Conservation (phyloP, 1,140 invertebrate species). For the Pseudomyrmex gracilis region DNA sequence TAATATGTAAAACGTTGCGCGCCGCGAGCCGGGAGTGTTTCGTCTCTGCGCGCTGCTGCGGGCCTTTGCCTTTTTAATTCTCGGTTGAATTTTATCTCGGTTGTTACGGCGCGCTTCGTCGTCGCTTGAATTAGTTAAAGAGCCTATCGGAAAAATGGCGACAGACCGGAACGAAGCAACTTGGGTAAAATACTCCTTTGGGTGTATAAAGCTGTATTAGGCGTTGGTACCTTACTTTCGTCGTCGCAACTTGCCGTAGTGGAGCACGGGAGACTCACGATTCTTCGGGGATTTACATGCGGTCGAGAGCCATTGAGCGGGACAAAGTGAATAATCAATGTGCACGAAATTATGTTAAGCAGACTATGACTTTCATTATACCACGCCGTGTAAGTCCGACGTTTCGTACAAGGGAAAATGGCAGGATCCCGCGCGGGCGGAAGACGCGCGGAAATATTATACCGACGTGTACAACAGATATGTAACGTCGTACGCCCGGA, state of each 20-base stretch:
- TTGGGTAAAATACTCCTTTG: slow-evolving; percentile 73
- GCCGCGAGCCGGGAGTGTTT: not conserved
- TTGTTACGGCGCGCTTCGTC: not conserved
- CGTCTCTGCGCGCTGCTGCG: not conserved
- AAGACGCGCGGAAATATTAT: slow-evolving; percentile 27
- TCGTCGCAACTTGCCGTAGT: slow-evolving; percentile 51
- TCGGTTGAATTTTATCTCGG: slow-evolving; percentile 64
- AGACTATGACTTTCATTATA: slow-evolving; percentile 56
- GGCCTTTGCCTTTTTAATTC: slow-evolving; percentile 68
- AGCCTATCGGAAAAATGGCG: slow-evolving; percentile 76
- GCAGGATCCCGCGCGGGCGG: not conserved
- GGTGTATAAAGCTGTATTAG: slow-evolving; percentile 74
- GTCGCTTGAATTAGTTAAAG: slow-evolving; percentile 77
- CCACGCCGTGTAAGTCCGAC: slow-evolving; percentile 10
- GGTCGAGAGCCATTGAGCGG: slow-evolving; percentile 65
- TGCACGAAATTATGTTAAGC: slow-evolving; percentile 60
- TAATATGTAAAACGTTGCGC: slow-evolving; percentile 18
- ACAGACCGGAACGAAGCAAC: slow-evolving; percentile 76
- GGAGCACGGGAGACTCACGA: slow-evolving; percentile 37
- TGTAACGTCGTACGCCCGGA: slow-evolving; percentile 12
- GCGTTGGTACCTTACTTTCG: slow-evolving; percentile 39
- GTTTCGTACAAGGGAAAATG: not conserved
- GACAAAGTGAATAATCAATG: slow-evolving; percentile 73
- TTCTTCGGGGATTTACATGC: slow-evolving; percentile 69
- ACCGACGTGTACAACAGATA: not conserved